These are phyloP conservation scores for Dexiosoma caninum DNA, from an alignment of 2,888 invertebrate genomes.

Conservation along the genomic window DNA sequence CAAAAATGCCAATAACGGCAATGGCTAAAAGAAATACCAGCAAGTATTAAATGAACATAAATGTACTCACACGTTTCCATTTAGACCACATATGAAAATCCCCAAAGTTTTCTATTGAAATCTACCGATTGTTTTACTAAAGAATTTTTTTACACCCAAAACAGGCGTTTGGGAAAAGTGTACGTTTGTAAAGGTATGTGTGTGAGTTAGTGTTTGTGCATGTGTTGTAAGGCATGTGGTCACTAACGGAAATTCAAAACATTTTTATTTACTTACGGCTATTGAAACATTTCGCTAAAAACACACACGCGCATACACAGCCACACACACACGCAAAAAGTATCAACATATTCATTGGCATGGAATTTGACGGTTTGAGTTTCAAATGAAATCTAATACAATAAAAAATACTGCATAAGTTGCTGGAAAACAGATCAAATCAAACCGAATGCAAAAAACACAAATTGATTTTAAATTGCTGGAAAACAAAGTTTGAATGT, in stretches of 20 bases:
- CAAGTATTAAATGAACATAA: slow-evolving; percentile 21
- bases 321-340: not conserved
- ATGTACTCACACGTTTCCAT: not conserved
- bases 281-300: slow-evolving; percentile 51
- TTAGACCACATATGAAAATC: slow-evolving; percentile 42
- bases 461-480: slow-evolving; percentile 60
- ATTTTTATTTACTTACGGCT: slow-evolving; percentile 63
- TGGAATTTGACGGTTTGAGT: slow-evolving; percentile 59
- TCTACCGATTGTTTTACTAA: slow-evolving; percentile 39
- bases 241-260: slow-evolving; percentile 62
- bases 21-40: not conserved
- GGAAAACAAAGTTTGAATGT: slow-evolving; percentile 46
- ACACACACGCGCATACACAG: not conserved
- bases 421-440: slow-evolving; percentile 13
- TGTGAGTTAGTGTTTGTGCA: not conserved
- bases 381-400: slow-evolving; percentile 58
- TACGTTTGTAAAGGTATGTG: not conserved
- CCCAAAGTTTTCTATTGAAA: slow-evolving; percentile 53
- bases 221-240: slow-evolving; percentile 53
- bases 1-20: slow-evolving; percentile 28
- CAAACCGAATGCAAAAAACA: not conserved
- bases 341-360: slow-evolving; percentile 45
- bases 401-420: slow-evolving; percentile 38
- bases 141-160: not conserved
- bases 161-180: slow-evolving; percentile 38